Conservation (phyloP, 2,113 vertebrate species). For the Neomonachus schauinslandi region DNA sequence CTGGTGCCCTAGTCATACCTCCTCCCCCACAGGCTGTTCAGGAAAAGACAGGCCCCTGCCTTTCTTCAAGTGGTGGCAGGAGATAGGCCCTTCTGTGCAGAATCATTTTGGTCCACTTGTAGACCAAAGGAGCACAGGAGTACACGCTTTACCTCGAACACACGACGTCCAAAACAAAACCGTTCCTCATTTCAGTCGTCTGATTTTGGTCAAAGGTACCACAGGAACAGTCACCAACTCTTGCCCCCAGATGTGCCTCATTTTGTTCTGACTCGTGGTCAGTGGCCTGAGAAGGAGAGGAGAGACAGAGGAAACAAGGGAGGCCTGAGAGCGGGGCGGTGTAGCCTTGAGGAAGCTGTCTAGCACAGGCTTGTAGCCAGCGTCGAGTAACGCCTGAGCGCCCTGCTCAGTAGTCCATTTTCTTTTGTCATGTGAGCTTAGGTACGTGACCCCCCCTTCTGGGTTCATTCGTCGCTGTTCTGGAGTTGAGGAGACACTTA, state of each 20-base stretch:
- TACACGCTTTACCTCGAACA: not conserved
- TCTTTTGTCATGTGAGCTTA: not conserved
- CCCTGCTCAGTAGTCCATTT: accelerated
- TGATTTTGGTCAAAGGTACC: not conserved
- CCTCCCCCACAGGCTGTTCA: not conserved
- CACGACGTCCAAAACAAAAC: not conserved
- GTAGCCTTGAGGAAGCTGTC: not conserved
- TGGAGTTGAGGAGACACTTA: not conserved
- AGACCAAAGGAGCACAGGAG: not conserved
- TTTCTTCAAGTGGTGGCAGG: not conserved
- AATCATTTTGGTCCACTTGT: not conserved
- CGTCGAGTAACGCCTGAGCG: not conserved
- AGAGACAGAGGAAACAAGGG: not conserved
- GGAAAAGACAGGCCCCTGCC: not conserved
- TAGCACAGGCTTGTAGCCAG: no score
- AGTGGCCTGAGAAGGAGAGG: not conserved
- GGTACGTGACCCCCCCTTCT: not conserved
- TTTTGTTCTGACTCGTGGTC: not conserved
- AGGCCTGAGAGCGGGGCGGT: not conserved
- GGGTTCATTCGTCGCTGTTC: accelerated
- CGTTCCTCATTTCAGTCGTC: not conserved
- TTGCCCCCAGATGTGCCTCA: not conserved
- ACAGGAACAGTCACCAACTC: not conserved
- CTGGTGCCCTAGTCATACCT: not conserved
- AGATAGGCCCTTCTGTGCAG: not conserved